Conservation (phyloP, 2,888 invertebrate genomes). For the Oxytorus armatus region DNA sequence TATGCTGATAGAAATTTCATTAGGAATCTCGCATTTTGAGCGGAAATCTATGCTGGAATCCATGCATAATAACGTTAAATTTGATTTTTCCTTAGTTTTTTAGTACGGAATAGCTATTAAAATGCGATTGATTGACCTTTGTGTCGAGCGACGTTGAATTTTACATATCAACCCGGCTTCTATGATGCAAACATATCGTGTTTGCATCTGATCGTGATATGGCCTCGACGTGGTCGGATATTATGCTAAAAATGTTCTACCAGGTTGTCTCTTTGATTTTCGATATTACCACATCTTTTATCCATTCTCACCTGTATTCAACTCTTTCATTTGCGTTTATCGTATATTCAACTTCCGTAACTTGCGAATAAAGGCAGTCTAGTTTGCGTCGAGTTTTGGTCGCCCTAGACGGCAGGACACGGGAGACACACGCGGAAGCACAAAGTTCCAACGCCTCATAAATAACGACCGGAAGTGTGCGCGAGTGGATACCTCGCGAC, state of each 20-base stretch:
- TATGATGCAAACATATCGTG: no score
- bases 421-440: constrained; percentile 68
- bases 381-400: constrained; percentile 78
- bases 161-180: no score
- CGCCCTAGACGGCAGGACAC: constrained; percentile 64
- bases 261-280: background rate
- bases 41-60: no score
- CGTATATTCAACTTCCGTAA: constrained; percentile 50
- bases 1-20: background rate
- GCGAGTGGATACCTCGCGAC: constrained; percentile 77
- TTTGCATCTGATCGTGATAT: no score
- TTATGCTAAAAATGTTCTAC: background rate
- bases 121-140: no score
- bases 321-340: constrained; percentile 23
- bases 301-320: constrained; percentile 6
- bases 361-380: constrained; percentile 73
- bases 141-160: no score
- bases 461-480: constrained; percentile 82
- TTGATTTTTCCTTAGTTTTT: no score
- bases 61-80: no score
- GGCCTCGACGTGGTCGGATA: background rate
- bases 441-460: constrained; percentile 79
- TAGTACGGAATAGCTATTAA: no score
- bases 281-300: background rate
- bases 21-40: background rate